A percentile compares a stretch with the other conserved stretches of the same genome.
Evolutionary conservation across 2,797 vertebrate genomes (phyloP).

Genomic region (Decapterus maruadsi): DNA sequence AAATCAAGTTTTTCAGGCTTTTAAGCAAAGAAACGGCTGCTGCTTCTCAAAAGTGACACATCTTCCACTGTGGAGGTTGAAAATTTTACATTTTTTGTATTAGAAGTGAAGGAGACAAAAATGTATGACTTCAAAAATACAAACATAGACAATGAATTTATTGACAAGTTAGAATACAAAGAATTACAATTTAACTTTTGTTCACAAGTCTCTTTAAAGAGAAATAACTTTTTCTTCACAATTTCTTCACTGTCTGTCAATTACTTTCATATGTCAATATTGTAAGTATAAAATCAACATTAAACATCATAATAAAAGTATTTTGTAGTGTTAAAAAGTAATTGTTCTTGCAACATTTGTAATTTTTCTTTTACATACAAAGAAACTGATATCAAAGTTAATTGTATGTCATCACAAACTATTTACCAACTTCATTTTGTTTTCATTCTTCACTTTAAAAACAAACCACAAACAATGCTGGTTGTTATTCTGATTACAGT

Average conservation of each 20-base stretch:
- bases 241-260: neutral
- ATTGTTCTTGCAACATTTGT: neutral
- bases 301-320: neutral
- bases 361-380: neutral
- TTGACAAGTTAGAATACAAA: slow-evolving; percentile 1
- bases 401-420: neutral
- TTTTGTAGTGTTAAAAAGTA: neutral
- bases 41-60: neutral
- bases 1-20: slow-evolving; percentile 53
- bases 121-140: neutral
- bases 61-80: neutral
- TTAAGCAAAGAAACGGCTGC: neutral
- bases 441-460: slow-evolving; percentile 22
- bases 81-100: neutral
- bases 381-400: neutral
- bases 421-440: slow-evolving; percentile 6
- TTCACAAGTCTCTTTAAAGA: neutral
- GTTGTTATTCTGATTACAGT: neutral
- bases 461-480: neutral
- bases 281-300: neutral
- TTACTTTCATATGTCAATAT: neutral
- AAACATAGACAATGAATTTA: slow-evolving; percentile 20
- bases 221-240: neutral
- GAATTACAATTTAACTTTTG: neutral
- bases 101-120: neutral